A percentile compares a stretch with the other conserved stretches of the same genome.
Evolutionary conservation across 2,797 vertebrate genomes (phyloP).

Genomic region (Ateles fusciceps): DNA sequence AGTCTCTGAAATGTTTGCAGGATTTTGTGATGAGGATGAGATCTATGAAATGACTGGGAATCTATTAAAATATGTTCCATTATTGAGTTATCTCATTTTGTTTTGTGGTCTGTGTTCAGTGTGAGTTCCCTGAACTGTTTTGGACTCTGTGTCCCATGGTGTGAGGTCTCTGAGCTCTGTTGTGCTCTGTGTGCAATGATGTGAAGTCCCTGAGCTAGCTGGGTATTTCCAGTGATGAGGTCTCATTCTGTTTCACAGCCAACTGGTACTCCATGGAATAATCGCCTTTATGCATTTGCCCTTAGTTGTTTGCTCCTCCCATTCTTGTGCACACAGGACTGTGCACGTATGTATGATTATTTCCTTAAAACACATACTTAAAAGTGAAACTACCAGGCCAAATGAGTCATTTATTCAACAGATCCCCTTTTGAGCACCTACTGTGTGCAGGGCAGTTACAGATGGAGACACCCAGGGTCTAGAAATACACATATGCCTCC

Average conservation of each 20-base stretch:
- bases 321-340: not conserved
- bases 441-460: not conserved
- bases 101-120: not conserved
- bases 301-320: not conserved
- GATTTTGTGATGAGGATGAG: not conserved
- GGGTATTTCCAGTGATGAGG: not conserved
- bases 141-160: not conserved
- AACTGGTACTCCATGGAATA: not conserved
- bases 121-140: not conserved
- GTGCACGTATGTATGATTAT: not conserved
- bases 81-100: not conserved
- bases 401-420: slow-evolving; percentile 1
- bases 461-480: not conserved
- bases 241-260: not conserved
- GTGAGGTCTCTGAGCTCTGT: not conserved
- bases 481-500: not conserved
- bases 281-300: not conserved
- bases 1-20: not conserved
- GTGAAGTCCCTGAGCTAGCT: not conserved
- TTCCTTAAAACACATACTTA: slow-evolving; percentile 2
- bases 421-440: not conserved
- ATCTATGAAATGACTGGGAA: not conserved
- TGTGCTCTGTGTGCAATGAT: not conserved
- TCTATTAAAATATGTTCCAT: not conserved
- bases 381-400: not conserved